Conservation (phyloP, 2,797 vertebrate genomes). For the Champsocephalus gunnari region DNA sequence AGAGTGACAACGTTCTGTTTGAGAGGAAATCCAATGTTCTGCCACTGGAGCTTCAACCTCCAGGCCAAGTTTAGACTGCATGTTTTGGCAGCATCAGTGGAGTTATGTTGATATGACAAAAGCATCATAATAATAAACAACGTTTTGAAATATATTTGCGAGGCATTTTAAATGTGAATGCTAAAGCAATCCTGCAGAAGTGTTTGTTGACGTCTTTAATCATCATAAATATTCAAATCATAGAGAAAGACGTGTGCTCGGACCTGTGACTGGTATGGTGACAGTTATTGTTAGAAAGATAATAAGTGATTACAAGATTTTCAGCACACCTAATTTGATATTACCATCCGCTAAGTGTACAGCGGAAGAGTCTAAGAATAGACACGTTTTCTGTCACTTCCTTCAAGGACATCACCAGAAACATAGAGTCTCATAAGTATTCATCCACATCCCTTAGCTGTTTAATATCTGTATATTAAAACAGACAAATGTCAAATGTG, state of each 20-base stretch:
- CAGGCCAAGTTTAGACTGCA: conserved; percentile 63
- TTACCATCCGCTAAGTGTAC: conserved; percentile 1
- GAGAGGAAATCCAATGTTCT: conserved; percentile 44
- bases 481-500: background rate
- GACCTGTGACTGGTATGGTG: background rate
- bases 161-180: conserved; percentile 7
- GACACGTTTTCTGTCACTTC: conserved; percentile 1
- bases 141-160: conserved; percentile 39
- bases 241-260: background rate
- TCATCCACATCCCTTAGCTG: background rate
- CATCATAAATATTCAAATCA: background rate
- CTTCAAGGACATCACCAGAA: conserved; percentile 8
- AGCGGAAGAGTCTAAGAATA: background rate
- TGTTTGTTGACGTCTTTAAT: too few species aligned
- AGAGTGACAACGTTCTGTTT: conserved; percentile 30
- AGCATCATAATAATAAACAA: conserved; percentile 31
- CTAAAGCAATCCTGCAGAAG: conserved; percentile 12
- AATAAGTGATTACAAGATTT: conserved; percentile 6
- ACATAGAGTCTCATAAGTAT: background rate
- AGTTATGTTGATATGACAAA: conserved; percentile 62
- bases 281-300: background rate
- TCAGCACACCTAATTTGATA: background rate
- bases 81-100: conserved; percentile 61
- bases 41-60: conserved; percentile 47
- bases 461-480: background rate